Base-by-base conservation (phyloP, 2,888 invertebrate genomes). In the Boloria selene region DNA sequence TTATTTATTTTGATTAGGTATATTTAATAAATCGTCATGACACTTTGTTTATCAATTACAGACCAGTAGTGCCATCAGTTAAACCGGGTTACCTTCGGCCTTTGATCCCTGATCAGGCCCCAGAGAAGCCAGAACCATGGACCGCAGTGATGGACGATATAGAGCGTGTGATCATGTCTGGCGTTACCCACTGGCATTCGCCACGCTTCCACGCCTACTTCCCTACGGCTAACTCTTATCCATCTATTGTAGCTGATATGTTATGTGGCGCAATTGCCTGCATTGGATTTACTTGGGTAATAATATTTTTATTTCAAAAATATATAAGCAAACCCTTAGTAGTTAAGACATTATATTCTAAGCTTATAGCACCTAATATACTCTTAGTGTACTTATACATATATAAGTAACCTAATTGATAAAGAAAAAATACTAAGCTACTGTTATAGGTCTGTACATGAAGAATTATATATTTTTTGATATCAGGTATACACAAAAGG, bases 141-240 rank as follows among this genome's bases (percentile, higher is more conserved):
- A 95, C 97, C 70, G 95, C 96, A 62, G 96, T 99, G 64, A 96
- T 99, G 95, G 94, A 94, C 5, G 99, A 99, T 84, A 94, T 99
- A 70, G 99, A 99, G 84, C 93, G 96, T 63, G 96, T 98, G 64
- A 97, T 99, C 73, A 99, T 99, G 98, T 98, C 99, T 0, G 99
- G 99, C 56, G 97, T 98, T 64, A 98, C 98, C 0, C 98, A 98
- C 82, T 99, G 98, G 98, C 97, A 98, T 84, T 97, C 97, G 63
- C 98, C 98, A 7, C 94, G 96, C 80, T 99, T 99, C 91, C 97
- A 98, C 87, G 98, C 98, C 5, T 99, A 98, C 89, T 98, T 97
- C 87, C 98, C 98, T 17, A 97, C 98, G 0, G 98, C 96, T 31
- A 97, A 97, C 87, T 98, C 98, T 0, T 98, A 98, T 87, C 97